Evolutionary conservation across 1,140 invertebrate species (phyloP), one percentile per base, ranked within the genome.

Genomic region (Colletes gigas): DNA sequence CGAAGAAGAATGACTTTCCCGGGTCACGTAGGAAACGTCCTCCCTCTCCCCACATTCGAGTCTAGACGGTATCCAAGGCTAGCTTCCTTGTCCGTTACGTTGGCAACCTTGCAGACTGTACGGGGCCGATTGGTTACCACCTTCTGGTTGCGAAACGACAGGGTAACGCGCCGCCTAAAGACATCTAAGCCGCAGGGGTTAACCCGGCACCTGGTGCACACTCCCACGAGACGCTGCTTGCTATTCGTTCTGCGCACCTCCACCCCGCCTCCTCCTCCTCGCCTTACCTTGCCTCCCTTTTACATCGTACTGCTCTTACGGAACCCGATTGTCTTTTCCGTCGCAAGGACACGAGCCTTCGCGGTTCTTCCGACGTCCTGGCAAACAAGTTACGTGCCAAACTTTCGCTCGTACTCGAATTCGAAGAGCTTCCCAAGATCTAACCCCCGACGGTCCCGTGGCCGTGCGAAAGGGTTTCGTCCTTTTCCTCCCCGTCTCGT

Each of bases 121-220:
- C 87, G 72, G 30, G 85, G 89, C 86, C 79, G 84, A 83, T 81
- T 85, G 89, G 88, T 88, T 88, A 88, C 82, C 88, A 89, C 70
- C 83, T 88, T 88, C 83, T 84, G 88, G 86, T 85, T 87, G 70
- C 85, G 85, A 66, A 82, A 75, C 82, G 83, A 83, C 86, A 84
- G 81, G 72, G 86, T 88, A 89, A 89, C 87, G 84, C 89, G 87
- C 82, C 80, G 82, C 84, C 89, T 83, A 83, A 88, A 91, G 90
- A 90, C 88, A 85, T 87, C 90, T 92, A 92, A 92, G 92, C 92
- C 91, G 84, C 87, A 85, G 90, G 90, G 91, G 89, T 91, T 92
- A 91, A 90, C 89, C 91, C 88, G 78, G 83, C 92, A 92, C 92
- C 92, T 92, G 92, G 92, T 92, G 92, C 92, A 86, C 89, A 87